These are phyloP conservation scores for Apostichopus parvimensis DNA, from an alignment of 35 echinoderm and acorn worm species.

Conservation along the genomic window DNA sequence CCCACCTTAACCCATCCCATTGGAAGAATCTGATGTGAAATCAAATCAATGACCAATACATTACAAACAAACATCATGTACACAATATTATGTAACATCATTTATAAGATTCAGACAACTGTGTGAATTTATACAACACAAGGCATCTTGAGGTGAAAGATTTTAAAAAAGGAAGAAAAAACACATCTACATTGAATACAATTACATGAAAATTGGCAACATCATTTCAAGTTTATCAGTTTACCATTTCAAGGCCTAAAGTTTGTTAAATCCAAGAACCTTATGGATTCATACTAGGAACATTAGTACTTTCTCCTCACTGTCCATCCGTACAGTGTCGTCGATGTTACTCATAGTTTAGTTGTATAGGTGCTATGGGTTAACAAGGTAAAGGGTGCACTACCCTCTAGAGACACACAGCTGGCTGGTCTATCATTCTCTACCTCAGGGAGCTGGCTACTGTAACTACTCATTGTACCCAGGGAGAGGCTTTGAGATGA, in stretches of 20 bases:
- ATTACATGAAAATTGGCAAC: conserved; percentile 25
- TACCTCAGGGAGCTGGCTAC: conserved; percentile 66
- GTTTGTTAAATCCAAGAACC: neutral
- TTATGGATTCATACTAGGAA: neutral
- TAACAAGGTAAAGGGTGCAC: conserved; percentile 13
- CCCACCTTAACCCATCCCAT: too few relatives aligned
- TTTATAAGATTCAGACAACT: neutral
- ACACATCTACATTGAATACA: conserved; percentile 27
- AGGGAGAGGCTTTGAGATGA: conserved; percentile 59
- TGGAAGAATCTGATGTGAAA: too few relatives aligned
- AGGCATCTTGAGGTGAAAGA: conserved; percentile 43
- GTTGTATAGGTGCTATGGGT: conserved; percentile 41
- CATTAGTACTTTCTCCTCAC: neutral
- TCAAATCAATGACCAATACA: too few relatives aligned
- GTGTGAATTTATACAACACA: conserved; percentile 13
- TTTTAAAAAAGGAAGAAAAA: neutral
- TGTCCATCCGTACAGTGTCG: neutral
- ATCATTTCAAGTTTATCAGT: conserved; percentile 20
- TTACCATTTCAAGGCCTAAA: conserved; percentile 41
- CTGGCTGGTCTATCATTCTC: conserved; percentile 79
- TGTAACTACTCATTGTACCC: conserved; percentile 28
- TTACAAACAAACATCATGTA: neutral
- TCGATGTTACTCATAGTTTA: neutral
- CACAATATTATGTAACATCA: neutral
- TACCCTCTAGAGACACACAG: conserved; percentile 54